phyloP scores from a whole-genome alignment of 2,888 invertebrate species.

The Calameuta pallipes region DNA sequence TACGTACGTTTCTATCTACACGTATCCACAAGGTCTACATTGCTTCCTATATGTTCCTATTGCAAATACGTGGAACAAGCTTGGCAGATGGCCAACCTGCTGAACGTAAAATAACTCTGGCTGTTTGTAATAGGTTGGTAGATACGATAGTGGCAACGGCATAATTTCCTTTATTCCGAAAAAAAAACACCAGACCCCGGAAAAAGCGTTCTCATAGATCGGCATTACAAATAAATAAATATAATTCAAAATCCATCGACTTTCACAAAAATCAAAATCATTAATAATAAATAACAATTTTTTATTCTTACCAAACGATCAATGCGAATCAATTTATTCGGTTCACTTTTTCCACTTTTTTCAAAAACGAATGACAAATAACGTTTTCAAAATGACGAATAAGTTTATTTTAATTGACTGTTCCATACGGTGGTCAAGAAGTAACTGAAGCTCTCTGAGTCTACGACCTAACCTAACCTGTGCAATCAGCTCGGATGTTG shows the following conservation, averaged over 20 bases:
- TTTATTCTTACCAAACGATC: neutral
- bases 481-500: no score
- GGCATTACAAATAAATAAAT: neutral
- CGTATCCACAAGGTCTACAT: neutral
- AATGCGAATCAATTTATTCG: neutral
- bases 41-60: neutral
- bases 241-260: neutral
- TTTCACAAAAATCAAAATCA: neutral
- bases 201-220: neutral
- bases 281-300: neutral
- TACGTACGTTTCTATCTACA: neutral
- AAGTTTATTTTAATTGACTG: no score
- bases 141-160: conserved; percentile 31
- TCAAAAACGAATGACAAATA: no score
- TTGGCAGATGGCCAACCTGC: conserved; percentile 46
- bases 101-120: conserved; percentile 51
- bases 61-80: conserved; percentile 32
- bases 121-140: conserved; percentile 11
- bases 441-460: no score
- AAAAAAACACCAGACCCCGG: conserved; percentile 30
- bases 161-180: conserved; percentile 40
- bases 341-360: no score
- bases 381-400: no score
- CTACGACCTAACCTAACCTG: no score
- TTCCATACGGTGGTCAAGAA: no score